These are phyloP conservation scores for Bilobella aurantiaca DNA, from an alignment of 1,140 invertebrate species.

Conservation along the genomic window DNA sequence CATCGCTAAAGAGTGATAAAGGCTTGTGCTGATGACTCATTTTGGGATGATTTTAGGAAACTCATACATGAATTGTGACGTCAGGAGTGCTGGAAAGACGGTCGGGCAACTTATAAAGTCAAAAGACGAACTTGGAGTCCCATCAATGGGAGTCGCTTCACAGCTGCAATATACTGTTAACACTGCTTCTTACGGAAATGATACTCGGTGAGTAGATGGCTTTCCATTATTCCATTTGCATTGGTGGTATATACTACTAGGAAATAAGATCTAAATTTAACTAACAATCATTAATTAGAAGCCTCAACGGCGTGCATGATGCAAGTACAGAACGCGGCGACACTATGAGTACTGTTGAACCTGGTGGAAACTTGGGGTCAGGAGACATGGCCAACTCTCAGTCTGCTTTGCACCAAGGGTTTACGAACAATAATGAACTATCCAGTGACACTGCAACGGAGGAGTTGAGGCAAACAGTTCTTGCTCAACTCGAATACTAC, in stretches of 20 bases:
- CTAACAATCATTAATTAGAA: conserved; percentile 40
- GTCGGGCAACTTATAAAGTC: neutral
- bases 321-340: neutral
- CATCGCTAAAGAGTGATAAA: no score
- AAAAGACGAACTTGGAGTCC: conserved; percentile 46
- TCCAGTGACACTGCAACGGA: conserved; percentile 45
- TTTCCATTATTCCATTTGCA: neutral
- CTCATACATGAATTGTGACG: conserved; percentile 68
- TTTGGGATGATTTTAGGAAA: conserved; percentile 46
- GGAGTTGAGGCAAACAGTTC: conserved; percentile 65
- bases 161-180: neutral
- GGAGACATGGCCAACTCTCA: conserved; percentile 37
- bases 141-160: conserved; percentile 20
- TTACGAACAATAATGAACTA: conserved; percentile 40
- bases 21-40: neutral
- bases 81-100: conserved; percentile 36
- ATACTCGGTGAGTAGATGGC: conserved; percentile 18
- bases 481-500: conserved; percentile 76
- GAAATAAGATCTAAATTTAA: neutral
- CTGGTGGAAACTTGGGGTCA: neutral
- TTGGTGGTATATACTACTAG: neutral
- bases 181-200: conserved; percentile 7
- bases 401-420: conserved; percentile 39
- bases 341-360: no score
- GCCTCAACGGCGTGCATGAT: conserved; percentile 40